Base-by-base conservation (phyloP, 2,113 vertebrate species). In the Stomatorhinus ivindoensis region DNA sequence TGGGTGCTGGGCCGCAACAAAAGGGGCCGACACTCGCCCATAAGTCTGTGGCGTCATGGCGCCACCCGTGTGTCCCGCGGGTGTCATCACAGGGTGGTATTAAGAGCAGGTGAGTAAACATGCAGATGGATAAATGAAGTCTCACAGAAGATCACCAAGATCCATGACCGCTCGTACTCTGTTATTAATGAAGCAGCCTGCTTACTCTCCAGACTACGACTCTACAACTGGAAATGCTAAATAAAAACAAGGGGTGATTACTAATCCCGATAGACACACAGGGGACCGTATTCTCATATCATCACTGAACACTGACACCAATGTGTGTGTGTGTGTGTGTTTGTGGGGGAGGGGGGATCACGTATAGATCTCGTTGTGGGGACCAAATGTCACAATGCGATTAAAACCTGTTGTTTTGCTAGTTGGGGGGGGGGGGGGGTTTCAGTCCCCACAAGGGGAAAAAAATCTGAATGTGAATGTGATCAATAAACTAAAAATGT, bases 171-270 rank as follows among this genome's bases (percentile, higher is more conserved):
- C 76, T 82, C 24, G 58, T 89, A 46, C 17, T 85, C 82, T 58
- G 82, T 86, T 89, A 65, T 85, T 53, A 89, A 85, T 86, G 85
- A 86, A 47, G 24, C 61, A 83, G n/a, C 27, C 58, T 84, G 17
- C 58, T 65, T 84, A 65, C 55, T 69, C 89, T 86, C 53, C 5
- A 10, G 53, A 51, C 50, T 51, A 15, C 13, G 15, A 51, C 48
- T 50, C 24, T 27, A 58, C 89, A 50, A 84, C 55, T 86, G 44
- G 82, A 86, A 83, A 89, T 89, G 44, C 83, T 4, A 6, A 89
- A 69, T 89, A n/a, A 89, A 83, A 69, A 4, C 17, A 44, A 15
- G 53, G 42, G 44, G 89, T 82, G 48, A 89, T 89, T 85, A 85
- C 88, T 65, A 39, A n/a, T 39, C 4, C 80, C 17, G 51, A 86